A percentile compares a stretch with the other conserved stretches of the same genome.
phyloP scores from a whole-genome alignment of 2,888 invertebrate species.

The Empis livida region DNA sequence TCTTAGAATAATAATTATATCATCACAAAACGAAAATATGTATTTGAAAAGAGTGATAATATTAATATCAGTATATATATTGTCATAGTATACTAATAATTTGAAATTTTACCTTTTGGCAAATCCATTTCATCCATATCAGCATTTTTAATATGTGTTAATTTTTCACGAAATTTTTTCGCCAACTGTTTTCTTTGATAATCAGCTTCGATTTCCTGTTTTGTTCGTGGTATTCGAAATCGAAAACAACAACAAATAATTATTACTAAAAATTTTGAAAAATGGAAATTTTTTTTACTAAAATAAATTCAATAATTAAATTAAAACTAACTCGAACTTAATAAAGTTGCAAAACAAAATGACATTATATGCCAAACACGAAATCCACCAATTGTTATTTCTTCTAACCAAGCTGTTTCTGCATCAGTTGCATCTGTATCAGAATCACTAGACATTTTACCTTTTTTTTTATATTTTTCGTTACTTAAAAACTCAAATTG shows the following conservation, averaged over 20 bases:
- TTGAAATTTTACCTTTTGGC: slow-evolving; percentile 28
- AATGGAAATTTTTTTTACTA: neutral
- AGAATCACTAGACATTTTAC: slow-evolving; percentile 18
- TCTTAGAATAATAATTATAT: neutral
- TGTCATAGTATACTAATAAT: neutral
- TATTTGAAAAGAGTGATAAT: too few relatives aligned
- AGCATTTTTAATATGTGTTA: slow-evolving; percentile 68
- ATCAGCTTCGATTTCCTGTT: slow-evolving; percentile 91
- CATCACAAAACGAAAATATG: neutral
- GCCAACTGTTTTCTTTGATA: slow-evolving; percentile 74
- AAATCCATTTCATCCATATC: slow-evolving; percentile 59
- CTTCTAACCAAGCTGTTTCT: slow-evolving; percentile 62
- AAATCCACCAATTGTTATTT: slow-evolving; percentile 50
- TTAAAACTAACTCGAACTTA: slow-evolving; percentile 43
- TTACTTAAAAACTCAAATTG: too few relatives aligned
- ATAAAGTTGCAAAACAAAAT: slow-evolving; percentile 49
- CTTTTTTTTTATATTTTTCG: slow-evolving; percentile 1
- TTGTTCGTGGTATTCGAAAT: slow-evolving; percentile 84
- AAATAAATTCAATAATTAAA: neutral
- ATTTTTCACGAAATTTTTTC: slow-evolving; percentile 65
- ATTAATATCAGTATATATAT: neutral
- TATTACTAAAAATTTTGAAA: slow-evolving; percentile 44
- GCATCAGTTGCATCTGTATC: slow-evolving; percentile 24
- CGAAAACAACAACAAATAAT: slow-evolving; percentile 82
- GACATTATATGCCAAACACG: slow-evolving; percentile 74